These are phyloP conservation scores for Natrix natrix DNA, from an alignment of 2,797 vertebrate species.

Conservation along the genomic window DNA sequence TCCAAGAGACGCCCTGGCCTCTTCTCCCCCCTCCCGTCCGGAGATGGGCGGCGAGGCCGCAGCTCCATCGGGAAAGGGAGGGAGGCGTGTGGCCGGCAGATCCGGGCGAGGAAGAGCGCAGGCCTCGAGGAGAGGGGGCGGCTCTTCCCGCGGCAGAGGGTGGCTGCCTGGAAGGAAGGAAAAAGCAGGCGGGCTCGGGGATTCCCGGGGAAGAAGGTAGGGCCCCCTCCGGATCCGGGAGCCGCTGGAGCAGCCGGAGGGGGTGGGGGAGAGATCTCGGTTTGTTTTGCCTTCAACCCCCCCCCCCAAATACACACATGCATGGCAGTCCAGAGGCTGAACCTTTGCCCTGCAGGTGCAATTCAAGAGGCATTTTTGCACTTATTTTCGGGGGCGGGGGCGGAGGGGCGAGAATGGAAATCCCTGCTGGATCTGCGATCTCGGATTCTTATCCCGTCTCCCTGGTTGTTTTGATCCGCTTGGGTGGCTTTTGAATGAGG, in stretches of 20 bases:
- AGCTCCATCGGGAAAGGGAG: not conserved
- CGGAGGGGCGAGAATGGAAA: not conserved
- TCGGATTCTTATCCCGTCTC: not conserved
- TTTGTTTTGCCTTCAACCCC: not conserved
- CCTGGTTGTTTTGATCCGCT: not conserved
- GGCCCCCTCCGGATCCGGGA: not conserved
- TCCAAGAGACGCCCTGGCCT: not conserved
- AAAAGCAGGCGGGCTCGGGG: not conserved
- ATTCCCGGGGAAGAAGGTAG: not conserved
- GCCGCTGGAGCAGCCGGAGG: not conserved
- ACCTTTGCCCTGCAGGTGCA: not conserved
- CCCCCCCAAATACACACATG: too few species aligned
- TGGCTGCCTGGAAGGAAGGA: not conserved
- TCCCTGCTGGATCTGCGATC: not conserved
- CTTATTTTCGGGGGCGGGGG: not conserved
- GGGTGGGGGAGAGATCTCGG: not conserved
- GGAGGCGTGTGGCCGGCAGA: not conserved
- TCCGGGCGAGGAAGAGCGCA: not conserved
- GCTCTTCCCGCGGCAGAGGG: not conserved
- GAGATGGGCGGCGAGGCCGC: not conserved
- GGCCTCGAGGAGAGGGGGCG: not conserved
- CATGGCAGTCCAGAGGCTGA: not conserved
- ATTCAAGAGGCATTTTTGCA: not conserved
- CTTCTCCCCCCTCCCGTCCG: not conserved
- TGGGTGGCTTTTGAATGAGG: not conserved